phyloP scores from a whole-genome alignment of 1,140 invertebrate genomes.

The Acromyrmex charruanus region DNA sequence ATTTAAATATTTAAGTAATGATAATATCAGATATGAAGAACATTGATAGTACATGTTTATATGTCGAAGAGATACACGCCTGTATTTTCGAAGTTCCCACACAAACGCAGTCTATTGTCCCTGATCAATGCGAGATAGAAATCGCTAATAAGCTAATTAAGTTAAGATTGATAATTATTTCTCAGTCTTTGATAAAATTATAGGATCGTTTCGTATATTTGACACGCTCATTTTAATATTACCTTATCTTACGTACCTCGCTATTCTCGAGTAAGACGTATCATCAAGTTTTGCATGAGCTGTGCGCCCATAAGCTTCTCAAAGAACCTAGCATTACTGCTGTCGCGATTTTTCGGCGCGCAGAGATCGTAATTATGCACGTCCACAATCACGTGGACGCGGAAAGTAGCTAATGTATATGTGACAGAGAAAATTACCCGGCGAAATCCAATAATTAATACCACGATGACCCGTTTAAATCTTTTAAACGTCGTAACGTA shows the following conservation, averaged over 20 bases:
- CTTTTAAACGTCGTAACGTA: slow-evolving; percentile 13
- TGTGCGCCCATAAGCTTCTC: not conserved
- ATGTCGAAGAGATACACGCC: too few relatives aligned
- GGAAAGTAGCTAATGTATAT: slow-evolving; percentile 29
- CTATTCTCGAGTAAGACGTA: slow-evolving; percentile 6
- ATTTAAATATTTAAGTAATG: too few relatives aligned
- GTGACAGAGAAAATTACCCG: slow-evolving; percentile 41
- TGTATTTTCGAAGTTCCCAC: too few relatives aligned
- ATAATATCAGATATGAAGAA: too few relatives aligned
- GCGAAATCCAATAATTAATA: slow-evolving; percentile 51
- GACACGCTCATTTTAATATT: not conserved
- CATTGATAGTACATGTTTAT: too few relatives aligned
- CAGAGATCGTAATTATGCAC: not conserved
- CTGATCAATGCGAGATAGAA: too few relatives aligned
- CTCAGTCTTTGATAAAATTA: too few relatives aligned
- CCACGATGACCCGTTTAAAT: slow-evolving; percentile 40
- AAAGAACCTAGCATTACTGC: not conserved
- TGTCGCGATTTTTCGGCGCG: slow-evolving; percentile 29
- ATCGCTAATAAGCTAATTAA: too few relatives aligned
- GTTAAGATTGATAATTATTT: too few relatives aligned
- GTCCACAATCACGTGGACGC: not conserved
- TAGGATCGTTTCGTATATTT: not conserved
- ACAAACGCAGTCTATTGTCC: too few relatives aligned
- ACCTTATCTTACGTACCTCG: not conserved
- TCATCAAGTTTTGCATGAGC: slow-evolving; percentile 38